A percentile compares a stretch with the other conserved stretches of the same genome.
These are phyloP conservation scores for Nautilus pompilius DNA, from an alignment of 1,140 invertebrate genomes.

Conservation along the genomic window DNA sequence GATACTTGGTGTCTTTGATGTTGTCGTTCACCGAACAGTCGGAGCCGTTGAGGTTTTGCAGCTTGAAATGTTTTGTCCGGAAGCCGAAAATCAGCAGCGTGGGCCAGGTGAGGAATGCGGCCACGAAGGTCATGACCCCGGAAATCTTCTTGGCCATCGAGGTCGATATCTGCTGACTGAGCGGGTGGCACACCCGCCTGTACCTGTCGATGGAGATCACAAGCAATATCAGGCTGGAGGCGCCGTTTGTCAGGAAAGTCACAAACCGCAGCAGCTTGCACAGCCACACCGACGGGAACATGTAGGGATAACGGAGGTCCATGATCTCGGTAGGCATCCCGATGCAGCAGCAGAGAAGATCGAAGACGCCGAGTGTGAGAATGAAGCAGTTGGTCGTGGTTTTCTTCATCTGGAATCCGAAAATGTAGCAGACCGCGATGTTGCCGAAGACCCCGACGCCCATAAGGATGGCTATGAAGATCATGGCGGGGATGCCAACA, in stretches of 20 bases:
- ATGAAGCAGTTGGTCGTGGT: conserved; percentile 28
- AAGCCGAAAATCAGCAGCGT: conserved; percentile 19
- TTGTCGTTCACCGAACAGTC: conserved; percentile 18
- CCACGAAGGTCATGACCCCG: conserved; percentile 3
- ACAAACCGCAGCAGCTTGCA: conserved; percentile 20
- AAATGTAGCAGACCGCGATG: conserved; percentile 23
- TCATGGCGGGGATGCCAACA: conserved; percentile 17
- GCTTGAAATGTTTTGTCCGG: background rate
- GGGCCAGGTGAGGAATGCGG: conserved; percentile 17
- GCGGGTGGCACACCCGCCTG: conserved; percentile 23
- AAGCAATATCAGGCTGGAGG: conserved; percentile 16
- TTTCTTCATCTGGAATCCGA: conserved; percentile 17
- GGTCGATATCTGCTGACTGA: conserved; percentile 14
- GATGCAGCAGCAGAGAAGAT: conserved; percentile 28
- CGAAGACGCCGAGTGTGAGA: conserved; percentile 26
- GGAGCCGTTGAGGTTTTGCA: conserved; percentile 11
- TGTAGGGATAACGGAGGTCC: conserved; percentile 20
- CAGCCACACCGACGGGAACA: conserved; percentile 12
- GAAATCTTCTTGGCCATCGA: conserved; percentile 14
- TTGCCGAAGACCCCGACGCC: conserved; percentile 30
- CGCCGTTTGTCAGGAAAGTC: conserved; percentile 17
- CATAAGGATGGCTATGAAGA: conserved; percentile 22
- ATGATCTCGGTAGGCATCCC: conserved; percentile 25
- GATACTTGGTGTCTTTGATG: conserved; percentile 12
- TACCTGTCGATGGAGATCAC: conserved; percentile 26